Percentiles rank a stretch among this genome's conserved stretches.
phyloP scores from a whole-genome alignment of 2,888 invertebrate species.

The Conus canariensis region DNA sequence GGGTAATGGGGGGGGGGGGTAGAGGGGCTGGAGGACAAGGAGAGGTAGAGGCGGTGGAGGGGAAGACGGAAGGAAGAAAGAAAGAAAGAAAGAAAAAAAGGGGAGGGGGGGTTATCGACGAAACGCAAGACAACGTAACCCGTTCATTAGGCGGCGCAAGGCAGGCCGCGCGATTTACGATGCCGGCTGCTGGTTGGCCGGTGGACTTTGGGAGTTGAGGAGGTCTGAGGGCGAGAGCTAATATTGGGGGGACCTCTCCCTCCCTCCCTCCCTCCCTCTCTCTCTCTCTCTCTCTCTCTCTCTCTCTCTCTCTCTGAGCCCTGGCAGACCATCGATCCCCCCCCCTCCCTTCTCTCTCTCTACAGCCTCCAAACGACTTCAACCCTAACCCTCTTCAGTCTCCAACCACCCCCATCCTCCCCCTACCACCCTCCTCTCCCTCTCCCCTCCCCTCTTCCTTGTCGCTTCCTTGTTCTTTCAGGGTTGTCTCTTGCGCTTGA shows the following conservation, averaged over 20 bases:
- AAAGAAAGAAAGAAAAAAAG: not conserved
- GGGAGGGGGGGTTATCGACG: not conserved
- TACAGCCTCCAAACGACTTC: not conserved
- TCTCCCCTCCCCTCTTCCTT: not conserved
- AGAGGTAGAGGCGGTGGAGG: too few relatives aligned
- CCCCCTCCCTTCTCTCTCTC: not conserved
- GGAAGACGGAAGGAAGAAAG: not conserved
- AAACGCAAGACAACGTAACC: conserved; percentile 32
- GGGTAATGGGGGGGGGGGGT: not conserved
- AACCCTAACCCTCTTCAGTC: not conserved
- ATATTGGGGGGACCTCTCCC: conserved; percentile 5
- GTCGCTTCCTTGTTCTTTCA: conserved; percentile 11
- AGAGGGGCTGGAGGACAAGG: not conserved
- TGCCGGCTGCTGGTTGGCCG: not conserved
- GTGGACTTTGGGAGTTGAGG: not conserved
- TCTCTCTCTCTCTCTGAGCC: too few relatives aligned
- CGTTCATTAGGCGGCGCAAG: conserved; percentile 18
- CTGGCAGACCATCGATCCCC: not conserved
- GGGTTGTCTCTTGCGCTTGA: not conserved
- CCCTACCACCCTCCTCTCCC: not conserved
- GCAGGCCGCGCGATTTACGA: conserved; percentile 20
- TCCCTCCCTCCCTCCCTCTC: not conserved
- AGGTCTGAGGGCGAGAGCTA: not conserved
- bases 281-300: not conserved
- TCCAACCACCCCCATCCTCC: not conserved